Evolutionary conservation across 1,140 invertebrate genomes (phyloP), one percentile per base, ranked within the genome.

Genomic region (Pachyrhynchus sulphureomaculatus): DNA sequence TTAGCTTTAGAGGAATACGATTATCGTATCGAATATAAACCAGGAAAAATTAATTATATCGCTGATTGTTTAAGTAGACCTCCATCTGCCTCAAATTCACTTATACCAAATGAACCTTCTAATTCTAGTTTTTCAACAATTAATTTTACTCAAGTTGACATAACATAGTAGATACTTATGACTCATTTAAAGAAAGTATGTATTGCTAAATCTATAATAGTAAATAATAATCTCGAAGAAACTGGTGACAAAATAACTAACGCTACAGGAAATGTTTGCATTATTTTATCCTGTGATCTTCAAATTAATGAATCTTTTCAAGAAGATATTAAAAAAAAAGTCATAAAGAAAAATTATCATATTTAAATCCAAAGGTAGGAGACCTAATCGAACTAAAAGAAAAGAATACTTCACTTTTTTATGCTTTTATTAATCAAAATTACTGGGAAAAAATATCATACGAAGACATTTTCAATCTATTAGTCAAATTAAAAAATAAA

Each of bases 1-100:
- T 44, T 75, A 13, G 39, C 58, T 56, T 41, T 77, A 9, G 41
- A 59, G n/a, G 75, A 79, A 56, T 82, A 76, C 66, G 67, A 79
- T 18, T 80, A 76, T 64, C 75, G 59, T 58, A 76, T 83, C 2
- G 48, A 60, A 6, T 77, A 78, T 53, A 76, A 74, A 66, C 64
- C 64, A 6, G 77, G 75, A 9, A 72, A 67, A 66, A 41, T 54
- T 5, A 79, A 78, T 57, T 8, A 26, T 8, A 26, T 20, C 3
- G 39, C 53, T 3, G 55, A 75, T 26, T 21, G 23, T 9, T 21
- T 56, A 17, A 24, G 18, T 24, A n/a, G n/a, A n/a, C n/a, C n/a
- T n/a, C n/a, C 17, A 36, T 9, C 33, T 15, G 17, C 17, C 48
- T n/a, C 41, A 20, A 20, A 17, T 9, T 15, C 18, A 3, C 8